Conservation (phyloP, 2,113 vertebrate species). For the Vireo altiloquus region DNA sequence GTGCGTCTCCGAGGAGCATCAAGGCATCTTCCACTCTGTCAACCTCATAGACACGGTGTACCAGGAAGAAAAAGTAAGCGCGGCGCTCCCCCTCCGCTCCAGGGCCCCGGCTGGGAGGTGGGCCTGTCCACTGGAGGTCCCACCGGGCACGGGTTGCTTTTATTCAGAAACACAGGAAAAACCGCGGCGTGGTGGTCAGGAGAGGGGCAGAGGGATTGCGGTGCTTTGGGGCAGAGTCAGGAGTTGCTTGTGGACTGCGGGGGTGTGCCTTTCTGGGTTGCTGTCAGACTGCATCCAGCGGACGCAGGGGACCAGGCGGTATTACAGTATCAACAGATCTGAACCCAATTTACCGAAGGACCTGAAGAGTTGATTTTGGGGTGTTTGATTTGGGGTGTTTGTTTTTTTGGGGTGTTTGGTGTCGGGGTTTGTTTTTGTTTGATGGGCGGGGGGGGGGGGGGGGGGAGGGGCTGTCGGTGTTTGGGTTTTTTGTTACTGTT, state of each 20-base stretch:
- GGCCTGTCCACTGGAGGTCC: accelerated
- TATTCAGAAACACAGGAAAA: accelerated
- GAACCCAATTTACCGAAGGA: accelerated
- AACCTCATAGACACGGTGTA: conserved; percentile 65
- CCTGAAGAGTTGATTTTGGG: neutral
- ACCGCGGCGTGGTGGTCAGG: neutral
- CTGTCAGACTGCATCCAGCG: accelerated
- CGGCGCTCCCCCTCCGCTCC: too few relatives aligned
- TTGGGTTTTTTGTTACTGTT: neutral
- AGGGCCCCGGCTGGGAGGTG: neutral
- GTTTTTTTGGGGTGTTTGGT: too few relatives aligned
- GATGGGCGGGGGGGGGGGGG: too few relatives aligned
- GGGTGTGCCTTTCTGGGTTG: neutral
- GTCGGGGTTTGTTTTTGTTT: neutral
- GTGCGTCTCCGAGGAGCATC: conserved; percentile 64
- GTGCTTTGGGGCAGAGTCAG: accelerated
- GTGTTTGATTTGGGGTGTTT: too few relatives aligned
- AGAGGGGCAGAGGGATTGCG: neutral
- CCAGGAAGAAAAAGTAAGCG: conserved; percentile 69
- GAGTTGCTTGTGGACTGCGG: accelerated
- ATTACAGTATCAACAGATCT: accelerated
- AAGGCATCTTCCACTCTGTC: conserved; percentile 68
- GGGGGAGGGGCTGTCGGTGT: neutral
- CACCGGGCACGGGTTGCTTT: too few relatives aligned
- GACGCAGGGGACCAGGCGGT: accelerated